Evolutionary conservation across 2,113 vertebrate genomes (phyloP).

Genomic region (Antechinus stuartii): DNA sequence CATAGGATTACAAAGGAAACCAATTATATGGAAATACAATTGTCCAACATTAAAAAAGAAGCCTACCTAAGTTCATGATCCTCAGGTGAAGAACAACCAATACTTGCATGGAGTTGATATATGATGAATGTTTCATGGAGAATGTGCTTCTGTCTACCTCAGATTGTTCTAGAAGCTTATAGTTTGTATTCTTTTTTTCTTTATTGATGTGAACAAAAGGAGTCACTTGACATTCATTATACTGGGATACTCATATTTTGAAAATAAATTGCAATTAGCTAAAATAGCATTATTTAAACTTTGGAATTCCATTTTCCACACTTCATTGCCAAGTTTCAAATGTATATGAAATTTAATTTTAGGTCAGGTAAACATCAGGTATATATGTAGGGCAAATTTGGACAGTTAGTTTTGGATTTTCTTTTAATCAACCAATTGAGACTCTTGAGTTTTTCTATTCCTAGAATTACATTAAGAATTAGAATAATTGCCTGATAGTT

Average conservation of each 20-base stretch:
- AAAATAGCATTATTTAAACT: neutral
- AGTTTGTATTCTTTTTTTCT: neutral
- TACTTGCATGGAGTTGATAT: neutral
- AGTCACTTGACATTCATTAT: neutral
- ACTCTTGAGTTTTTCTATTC: neutral
- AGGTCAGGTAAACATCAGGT: neutral
- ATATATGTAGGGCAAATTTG: neutral
- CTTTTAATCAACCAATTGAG: neutral
- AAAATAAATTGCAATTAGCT: neutral
- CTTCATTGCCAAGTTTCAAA: neutral
- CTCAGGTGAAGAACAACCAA: neutral
- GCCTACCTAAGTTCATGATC: neutral
- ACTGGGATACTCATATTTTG: neutral
- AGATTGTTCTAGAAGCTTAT: neutral
- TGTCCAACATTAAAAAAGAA: neutral
- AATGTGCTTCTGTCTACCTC: neutral
- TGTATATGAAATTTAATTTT: neutral
- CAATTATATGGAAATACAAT: neutral
- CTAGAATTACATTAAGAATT: constrained; percentile 31
- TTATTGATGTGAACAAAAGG: neutral
- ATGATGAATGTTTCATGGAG: neutral
- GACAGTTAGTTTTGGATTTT: neutral
- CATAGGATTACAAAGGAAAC: neutral
- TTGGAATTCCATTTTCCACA: neutral
- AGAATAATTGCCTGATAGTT: neutral